phyloP scores from a whole-genome alignment of 2,113 vertebrate genomes.

The Etheostoma spectabile region DNA sequence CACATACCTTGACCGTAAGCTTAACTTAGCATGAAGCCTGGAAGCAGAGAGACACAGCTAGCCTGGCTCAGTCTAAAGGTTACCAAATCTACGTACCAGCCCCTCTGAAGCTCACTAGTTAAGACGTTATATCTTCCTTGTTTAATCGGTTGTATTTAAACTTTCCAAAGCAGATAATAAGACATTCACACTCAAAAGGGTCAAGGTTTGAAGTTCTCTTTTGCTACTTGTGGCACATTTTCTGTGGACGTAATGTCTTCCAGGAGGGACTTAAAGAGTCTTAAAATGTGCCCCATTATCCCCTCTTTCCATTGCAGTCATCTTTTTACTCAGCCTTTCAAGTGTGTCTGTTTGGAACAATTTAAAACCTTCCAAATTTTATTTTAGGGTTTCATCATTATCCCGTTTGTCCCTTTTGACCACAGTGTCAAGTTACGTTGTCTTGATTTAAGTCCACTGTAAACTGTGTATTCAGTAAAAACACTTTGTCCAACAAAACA shows the following conservation, averaged over 20 bases:
- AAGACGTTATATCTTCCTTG: too few relatives aligned
- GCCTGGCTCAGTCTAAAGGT: neutral
- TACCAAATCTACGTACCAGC: neutral
- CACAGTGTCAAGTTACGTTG: neutral
- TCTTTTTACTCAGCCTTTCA: neutral
- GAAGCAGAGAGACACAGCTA: neutral
- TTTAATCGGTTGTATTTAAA: too few relatives aligned
- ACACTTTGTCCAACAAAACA: conserved; percentile 3
- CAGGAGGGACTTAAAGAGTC: too few relatives aligned
- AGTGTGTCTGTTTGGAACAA: neutral
- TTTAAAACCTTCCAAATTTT: neutral
- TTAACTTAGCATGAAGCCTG: neutral
- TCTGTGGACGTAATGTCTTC: neutral
- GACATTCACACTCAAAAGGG: too few relatives aligned
- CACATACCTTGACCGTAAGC: neutral
- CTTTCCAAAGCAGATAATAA: too few relatives aligned
- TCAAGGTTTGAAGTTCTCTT: too few relatives aligned
- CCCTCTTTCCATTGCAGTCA: neutral
- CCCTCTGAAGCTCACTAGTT: neutral
- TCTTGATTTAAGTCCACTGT: conserved; percentile 4
- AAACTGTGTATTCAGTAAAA: conserved; percentile 1
- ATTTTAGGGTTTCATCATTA: neutral
- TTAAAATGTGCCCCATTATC: neutral
- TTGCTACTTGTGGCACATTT: too few relatives aligned
- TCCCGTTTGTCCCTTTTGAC: neutral